Base-by-base conservation (phyloP, 2,888 invertebrate genomes). In the Hirtodrosophila cameraria region DNA sequence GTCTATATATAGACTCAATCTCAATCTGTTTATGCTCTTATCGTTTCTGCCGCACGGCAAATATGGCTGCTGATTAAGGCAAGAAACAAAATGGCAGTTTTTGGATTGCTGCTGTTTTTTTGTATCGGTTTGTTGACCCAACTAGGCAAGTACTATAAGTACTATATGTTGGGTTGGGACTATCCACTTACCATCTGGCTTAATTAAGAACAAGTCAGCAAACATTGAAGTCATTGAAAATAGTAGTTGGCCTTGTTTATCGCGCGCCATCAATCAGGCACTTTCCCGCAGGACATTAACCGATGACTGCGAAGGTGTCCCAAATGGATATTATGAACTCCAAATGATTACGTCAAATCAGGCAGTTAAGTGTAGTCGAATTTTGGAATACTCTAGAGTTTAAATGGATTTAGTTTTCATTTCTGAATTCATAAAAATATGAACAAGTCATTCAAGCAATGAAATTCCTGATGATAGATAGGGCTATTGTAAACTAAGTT, bases 231-330 rank as follows among this genome's bases (percentile, higher is more conserved):
- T 62, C 80, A 76, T 62, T 85, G 67, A 65, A 74, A 82, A 76
- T 84, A 83, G 80, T 84, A 83, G 80, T 79, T 85, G 72, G 77
- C 83, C 80, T 81, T 84, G 85, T 78, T 81, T 84, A 81, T 81
- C 82, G 75, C 77, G 63, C 65, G 52, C 73, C 66, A 83, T 83
- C 75, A 73, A 69, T 67, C 83, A 71, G 59, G 20, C 63, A 70
- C 77, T 71, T 75, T 78, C 82, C 77, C 64, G 57, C 66, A 82
- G 82, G 82, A 82, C 79, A 61, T 45, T 39, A 57, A 48, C 68
- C 61, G 41, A 13, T 45, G 30, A 41, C 36, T 23, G 20, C 33
- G 46, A 12, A 28, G 42, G 31, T 53, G 60, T 57, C 58, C 75
- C 65, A 54, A 75, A 72, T 65, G 2, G 50, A 41, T 62, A 62